Base-by-base conservation (phyloP, 1,140 invertebrate species). In the Babylonia areolata region DNA sequence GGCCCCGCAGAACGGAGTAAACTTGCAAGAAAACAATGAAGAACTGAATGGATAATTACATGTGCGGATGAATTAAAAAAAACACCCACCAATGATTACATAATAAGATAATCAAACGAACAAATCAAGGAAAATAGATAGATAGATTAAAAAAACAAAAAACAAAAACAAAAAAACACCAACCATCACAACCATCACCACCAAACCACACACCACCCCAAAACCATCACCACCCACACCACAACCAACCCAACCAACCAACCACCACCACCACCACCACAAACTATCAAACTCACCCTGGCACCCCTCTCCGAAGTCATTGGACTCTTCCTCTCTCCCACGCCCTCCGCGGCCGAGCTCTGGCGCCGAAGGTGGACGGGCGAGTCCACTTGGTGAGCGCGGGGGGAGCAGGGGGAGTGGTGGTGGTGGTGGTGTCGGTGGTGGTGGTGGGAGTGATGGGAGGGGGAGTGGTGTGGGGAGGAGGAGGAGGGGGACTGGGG, bases 251-350 rank as follows among this genome's bases (percentile, higher is more conserved):
- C 15, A 64, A 5, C 17, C 58, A 64, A 12, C 58, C 6, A 23
- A 23, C 15, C 58, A 51, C 17, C 17, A 51, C 17, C 17, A 6
- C 42, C 46, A 9, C 46, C 0, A 51, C 2, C 46, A 51, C 9
- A n/a, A 51, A 51, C 6, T 51, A 51, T 11, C 6, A 11, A 6
- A 80, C 89, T 87, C 73, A 92, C 91, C 81, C 91, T 87, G 71
- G 89, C 90, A 28, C 90, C 91, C 84, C 90, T 91, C 75, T 92
- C 89, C 46, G 73, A 73, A 73, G 73, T 84, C 78, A 75, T 51
- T 28, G 85, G 85, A 54, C 85, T 69, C 39, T 54, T 82, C 54
- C 46, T 64, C 58, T 64, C 58, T 51, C 20, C 9, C 28, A 64
- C 0, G 28, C 5, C 85, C 6, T 64, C 71, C 37, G 75, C 37